phyloP scores from a whole-genome alignment of 2,113 vertebrate genomes.

The Carettochelys insculpta region DNA sequence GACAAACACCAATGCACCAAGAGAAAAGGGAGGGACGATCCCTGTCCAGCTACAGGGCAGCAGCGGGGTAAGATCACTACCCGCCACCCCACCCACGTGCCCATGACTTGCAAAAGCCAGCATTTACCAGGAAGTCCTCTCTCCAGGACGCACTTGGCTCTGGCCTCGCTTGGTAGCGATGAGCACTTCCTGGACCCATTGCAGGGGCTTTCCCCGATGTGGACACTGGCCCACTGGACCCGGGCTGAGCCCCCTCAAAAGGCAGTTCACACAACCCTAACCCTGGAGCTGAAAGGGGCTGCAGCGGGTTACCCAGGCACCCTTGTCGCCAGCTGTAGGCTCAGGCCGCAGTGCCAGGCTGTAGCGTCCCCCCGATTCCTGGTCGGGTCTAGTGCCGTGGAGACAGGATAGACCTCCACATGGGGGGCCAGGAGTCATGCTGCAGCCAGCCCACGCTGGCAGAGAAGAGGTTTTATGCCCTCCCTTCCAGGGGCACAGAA shows the following conservation, averaged over 20 bases:
- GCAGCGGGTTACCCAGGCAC: not conserved
- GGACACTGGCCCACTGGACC: not conserved
- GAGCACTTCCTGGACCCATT: not conserved
- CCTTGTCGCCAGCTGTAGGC: not conserved
- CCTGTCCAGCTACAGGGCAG: not conserved
- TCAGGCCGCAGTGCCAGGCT: not conserved
- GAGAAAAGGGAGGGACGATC: not conserved
- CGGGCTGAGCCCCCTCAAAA: not conserved
- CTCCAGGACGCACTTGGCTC: not conserved
- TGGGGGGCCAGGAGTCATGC: not conserved
- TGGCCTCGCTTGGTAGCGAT: not conserved
- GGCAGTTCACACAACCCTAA: not conserved
- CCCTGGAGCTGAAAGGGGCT: not conserved
- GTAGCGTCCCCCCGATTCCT: not conserved
- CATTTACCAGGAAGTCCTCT: not conserved
- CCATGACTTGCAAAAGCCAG: not conserved
- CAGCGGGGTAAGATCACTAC: not conserved
- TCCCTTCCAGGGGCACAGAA: not conserved
- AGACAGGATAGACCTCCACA: accelerated
- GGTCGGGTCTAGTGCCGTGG: not conserved
- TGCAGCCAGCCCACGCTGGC: accelerated
- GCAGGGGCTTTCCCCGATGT: too few species aligned
- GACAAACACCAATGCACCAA: not conserved
- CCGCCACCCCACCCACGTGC: not conserved
- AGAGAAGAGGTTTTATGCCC: not conserved